Percentiles rank a stretch among this genome's conserved stretches.
Conservation (phyloP, 2,113 vertebrate genomes). For the Pluvianellus socialis region DNA sequence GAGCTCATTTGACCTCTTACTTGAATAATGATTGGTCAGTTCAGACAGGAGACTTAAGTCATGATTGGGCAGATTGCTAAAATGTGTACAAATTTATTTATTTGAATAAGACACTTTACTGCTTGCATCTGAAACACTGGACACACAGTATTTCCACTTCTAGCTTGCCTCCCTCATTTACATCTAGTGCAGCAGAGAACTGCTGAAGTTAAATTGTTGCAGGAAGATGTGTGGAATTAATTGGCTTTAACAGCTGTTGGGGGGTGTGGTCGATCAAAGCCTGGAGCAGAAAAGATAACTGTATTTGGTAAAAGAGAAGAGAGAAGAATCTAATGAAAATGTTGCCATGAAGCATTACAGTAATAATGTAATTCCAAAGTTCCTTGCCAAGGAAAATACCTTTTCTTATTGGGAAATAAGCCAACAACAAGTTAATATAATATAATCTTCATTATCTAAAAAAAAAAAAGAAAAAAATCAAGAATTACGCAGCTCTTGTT, state of each 20-base stretch:
- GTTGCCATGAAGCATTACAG: neutral
- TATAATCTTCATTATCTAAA: neutral
- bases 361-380: neutral
- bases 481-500: neutral
- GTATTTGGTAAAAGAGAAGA: neutral
- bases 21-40: neutral
- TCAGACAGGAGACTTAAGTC: neutral
- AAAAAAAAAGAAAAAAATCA: neutral
- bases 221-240: constrained; percentile 11
- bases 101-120: neutral
- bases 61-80: neutral
- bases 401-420: neutral
- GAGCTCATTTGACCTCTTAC: neutral
- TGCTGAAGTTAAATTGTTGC: neutral
- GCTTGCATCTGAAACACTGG: neutral
- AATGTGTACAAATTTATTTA: neutral
- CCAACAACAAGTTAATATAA: neutral
- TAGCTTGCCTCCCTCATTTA: neutral
- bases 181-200: neutral
- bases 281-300: neutral
- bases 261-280: neutral
- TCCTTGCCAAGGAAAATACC: neutral
- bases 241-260: neutral
- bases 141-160: neutral
- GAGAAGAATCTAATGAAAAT: neutral